These are phyloP conservation scores for Lasioglossum pauxillum DNA, from an alignment of 2,888 invertebrate genomes.

Conservation along the genomic window DNA sequence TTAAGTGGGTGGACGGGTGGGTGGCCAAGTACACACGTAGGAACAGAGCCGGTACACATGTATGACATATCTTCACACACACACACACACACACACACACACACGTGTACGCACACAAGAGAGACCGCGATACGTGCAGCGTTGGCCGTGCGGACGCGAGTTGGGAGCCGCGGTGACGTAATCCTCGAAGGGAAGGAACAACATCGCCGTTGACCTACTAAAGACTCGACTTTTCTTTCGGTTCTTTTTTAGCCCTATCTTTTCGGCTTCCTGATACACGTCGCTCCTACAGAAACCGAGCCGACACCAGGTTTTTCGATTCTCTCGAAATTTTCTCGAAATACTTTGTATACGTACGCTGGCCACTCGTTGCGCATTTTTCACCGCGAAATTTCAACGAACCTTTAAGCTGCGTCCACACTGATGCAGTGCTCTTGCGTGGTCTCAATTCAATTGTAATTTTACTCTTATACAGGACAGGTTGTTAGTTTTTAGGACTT, in stretches of 20 bases:
- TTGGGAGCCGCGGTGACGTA: conserved; percentile 73
- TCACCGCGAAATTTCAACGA: neutral
- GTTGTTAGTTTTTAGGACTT: too few species aligned
- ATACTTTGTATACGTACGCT: neutral
- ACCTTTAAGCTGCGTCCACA: neutral
- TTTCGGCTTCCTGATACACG: conserved; percentile 33
- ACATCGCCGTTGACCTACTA: conserved; percentile 80
- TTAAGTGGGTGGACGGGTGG: conserved; percentile 72
- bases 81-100: conserved; percentile 62
- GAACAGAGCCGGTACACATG: conserved; percentile 53
- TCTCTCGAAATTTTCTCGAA: neutral
- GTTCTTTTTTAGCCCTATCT: conserved; percentile 65
- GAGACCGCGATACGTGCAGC: conserved; percentile 33
- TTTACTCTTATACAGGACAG: too few species aligned
- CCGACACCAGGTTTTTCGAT: neutral
- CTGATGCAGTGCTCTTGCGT: neutral
- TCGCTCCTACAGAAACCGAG: neutral
- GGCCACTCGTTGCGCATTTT: neutral
- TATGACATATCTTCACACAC: conserved; percentile 62
- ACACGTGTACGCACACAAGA: neutral
- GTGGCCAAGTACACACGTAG: conserved; percentile 67
- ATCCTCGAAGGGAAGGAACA: conserved; percentile 77
- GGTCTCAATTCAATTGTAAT: too few species aligned
- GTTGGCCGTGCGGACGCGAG: conserved; percentile 65
- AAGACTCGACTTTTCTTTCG: conserved; percentile 69